Base-by-base conservation (phyloP, 2,797 vertebrate genomes). In the Phrynocephalus vlangalii region DNA sequence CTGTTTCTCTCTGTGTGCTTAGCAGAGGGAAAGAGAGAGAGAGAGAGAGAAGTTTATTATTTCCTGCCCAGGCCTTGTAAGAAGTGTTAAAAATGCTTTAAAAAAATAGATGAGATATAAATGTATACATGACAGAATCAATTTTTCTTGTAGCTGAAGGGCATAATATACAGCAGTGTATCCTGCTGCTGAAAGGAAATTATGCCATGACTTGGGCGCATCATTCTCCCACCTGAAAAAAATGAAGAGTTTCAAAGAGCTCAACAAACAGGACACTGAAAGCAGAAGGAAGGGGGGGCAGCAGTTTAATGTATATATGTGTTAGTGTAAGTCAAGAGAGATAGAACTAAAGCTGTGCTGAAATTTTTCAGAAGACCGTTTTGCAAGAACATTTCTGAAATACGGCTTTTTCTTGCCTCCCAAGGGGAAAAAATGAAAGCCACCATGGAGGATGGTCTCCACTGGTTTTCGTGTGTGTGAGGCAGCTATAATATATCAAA, bases 141-240 rank as follows among this genome's bases (percentile, higher is more conserved):
- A 91, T 95, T 94, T 94, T 94, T 94, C 90, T 94, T 93, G 93
- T 94, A 89, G 89, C 91, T 94, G 93, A 94, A 94, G 92, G 91
- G 93, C 92, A 94, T 84, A 90, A 93, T 86, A 93, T 88, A 92
- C 75, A 94, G 88, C 91, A 86, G 75, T 20, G 86, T 89, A 87
- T 94, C 90, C 79, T 91, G 88, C 89, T 91, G 90, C 87, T 95
- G 90, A 90, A 94, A 87, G 88, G 84, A 94, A 94, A 91, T 93
- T 92, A 91, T 84, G 82, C 70, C 70, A 63, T 90, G 85, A 87
- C 77, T 83, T 92, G 89, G 83, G 91, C 93, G 87, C 86, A 92
- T 91, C 89, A 80, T 91, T 91, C 88, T 87, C 33, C 68, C 85
- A 26, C 33, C 88, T 85, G 38, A 8, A 16, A 0, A 44, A 78